Conservation (phyloP, 2,797 vertebrate genomes). For the Furcifer pardalis region DNA sequence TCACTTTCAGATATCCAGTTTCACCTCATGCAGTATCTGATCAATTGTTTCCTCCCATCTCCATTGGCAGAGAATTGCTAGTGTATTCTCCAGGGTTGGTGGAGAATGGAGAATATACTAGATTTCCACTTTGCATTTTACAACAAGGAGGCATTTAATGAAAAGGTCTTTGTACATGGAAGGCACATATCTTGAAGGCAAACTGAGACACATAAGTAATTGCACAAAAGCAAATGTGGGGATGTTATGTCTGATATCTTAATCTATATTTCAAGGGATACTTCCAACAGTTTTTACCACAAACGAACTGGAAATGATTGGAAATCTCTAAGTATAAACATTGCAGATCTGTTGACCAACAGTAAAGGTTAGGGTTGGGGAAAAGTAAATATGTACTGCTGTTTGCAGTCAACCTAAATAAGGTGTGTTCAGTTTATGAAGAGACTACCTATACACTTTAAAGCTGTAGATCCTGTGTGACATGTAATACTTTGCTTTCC, state of each 20-base stretch:
- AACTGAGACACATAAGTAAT: neutral
- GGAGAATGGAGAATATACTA: no score
- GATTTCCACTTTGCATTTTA: no score
- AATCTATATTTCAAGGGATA: no score
- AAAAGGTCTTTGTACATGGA: neutral
- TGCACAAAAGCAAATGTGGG: no score
- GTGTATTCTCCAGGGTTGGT: no score
- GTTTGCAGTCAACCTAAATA: neutral
- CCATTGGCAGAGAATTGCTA: no score
- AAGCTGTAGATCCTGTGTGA: neutral
- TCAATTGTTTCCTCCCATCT: no score
- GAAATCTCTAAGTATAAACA: neutral
- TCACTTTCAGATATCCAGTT: no score
- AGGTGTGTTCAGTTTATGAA: neutral
- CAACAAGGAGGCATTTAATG: neutral
- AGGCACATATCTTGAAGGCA: no score
- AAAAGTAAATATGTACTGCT: constrained; percentile 24
- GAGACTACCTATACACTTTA: neutral
- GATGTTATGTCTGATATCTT: no score
- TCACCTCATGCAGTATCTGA: no score
- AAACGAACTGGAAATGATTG: constrained; percentile 11
- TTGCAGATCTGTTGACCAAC: neutral
- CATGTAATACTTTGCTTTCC: neutral
- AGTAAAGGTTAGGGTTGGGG: neutral
- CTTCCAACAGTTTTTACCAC: neutral